These are phyloP conservation scores for Speoplatyrhinus poulsoni DNA, from an alignment of 2,113 vertebrate genomes.

Conservation along the genomic window DNA sequence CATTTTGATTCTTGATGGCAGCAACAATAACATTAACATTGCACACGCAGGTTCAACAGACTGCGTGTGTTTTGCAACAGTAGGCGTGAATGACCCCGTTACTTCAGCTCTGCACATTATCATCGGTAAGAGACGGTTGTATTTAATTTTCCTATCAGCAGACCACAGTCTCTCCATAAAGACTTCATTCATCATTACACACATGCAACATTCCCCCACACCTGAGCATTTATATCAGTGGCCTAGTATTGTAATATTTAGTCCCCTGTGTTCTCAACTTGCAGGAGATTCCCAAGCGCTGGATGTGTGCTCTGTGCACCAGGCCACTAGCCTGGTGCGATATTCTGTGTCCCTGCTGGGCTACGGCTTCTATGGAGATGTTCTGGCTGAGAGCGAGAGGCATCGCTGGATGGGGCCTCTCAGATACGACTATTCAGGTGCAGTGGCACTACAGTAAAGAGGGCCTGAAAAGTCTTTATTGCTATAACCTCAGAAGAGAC, in stretches of 20 bases:
- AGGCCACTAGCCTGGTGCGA: slow-evolving; percentile 60
- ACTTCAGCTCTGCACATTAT: slow-evolving; percentile 82
- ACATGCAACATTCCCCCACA: too few species aligned
- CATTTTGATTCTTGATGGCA: background rate
- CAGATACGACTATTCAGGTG: slow-evolving; percentile 83
- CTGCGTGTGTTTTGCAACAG: slow-evolving; percentile 81
- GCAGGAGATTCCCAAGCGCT: slow-evolving; percentile 85
- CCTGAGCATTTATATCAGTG: too few species aligned
- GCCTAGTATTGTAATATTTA: background rate
- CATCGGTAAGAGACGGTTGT: slow-evolving; percentile 66
- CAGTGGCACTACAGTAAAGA: too few species aligned
- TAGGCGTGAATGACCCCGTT: slow-evolving; percentile 78
- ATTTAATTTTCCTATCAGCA: background rate
- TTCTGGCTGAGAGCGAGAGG: slow-evolving; percentile 79
- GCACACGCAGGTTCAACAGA: slow-evolving; percentile 77
- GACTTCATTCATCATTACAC: background rate
- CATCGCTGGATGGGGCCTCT: slow-evolving; percentile 83
- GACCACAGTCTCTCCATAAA: background rate
- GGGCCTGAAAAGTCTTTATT: too few species aligned
- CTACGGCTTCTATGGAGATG: slow-evolving; percentile 85
- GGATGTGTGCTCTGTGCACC: slow-evolving; percentile 82
- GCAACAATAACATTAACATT: background rate
- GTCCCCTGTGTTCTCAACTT: background rate
- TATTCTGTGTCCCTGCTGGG: slow-evolving; percentile 82
- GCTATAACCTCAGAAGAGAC: too few species aligned